Conservation (phyloP, 2,113 vertebrate genomes). For the Callaeas wilsoni region DNA sequence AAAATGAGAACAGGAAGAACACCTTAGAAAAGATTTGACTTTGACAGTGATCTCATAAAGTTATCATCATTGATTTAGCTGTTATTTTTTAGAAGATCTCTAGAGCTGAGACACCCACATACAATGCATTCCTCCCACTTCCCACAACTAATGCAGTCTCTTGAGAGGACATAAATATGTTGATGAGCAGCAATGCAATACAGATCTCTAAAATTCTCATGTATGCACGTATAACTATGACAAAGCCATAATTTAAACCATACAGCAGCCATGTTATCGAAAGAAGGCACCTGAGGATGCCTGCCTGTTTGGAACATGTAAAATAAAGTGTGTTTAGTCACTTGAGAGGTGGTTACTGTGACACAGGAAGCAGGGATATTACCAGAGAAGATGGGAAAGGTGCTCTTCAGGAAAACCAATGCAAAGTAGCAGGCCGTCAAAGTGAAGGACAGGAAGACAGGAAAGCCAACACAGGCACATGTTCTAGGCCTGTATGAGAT, state of each 20-base stretch:
- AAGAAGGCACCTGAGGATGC: neutral
- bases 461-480: neutral
- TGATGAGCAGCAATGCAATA: neutral
- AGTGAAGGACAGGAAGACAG: neutral
- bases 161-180: neutral
- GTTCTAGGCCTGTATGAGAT: neutral
- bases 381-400: neutral
- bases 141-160: neutral
- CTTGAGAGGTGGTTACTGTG: neutral
- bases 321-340: neutral
- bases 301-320: neutral
- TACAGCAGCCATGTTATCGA: neutral
- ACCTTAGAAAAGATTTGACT: neutral
- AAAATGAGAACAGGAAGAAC: neutral
- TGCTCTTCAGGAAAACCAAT: neutral
- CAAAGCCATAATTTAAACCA: neutral
- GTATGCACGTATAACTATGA: neutral
- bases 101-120: neutral
- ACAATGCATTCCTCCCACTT: neutral
- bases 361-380: neutral
- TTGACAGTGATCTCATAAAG: neutral
- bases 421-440: neutral
- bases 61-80: neutral
- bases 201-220: neutral
- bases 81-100: neutral